Percentiles rank a stretch among this genome's conserved stretches.
These are phyloP conservation scores for Ochropleura leucogaster DNA, from an alignment of 2,888 invertebrate species.

Conservation along the genomic window DNA sequence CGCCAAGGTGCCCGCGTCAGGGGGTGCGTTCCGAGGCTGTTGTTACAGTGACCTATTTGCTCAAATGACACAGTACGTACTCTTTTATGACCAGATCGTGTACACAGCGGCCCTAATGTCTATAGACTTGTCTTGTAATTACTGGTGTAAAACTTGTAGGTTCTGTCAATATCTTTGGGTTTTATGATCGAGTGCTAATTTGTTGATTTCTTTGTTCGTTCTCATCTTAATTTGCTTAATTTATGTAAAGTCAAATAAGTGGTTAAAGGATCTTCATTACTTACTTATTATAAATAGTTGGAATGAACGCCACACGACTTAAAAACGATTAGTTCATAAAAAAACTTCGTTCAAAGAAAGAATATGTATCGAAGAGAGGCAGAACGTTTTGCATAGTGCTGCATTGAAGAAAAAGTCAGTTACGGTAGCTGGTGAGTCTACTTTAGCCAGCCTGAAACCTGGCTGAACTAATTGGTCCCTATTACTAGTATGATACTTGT, in stretches of 20 bases:
- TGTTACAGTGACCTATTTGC: constrained; percentile 79
- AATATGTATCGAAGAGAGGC: too few species aligned
- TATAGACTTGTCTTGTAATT: constrained; percentile 47
- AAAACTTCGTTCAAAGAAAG: too few species aligned
- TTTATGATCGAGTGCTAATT: background rate
- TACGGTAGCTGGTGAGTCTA: too few species aligned
- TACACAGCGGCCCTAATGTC: constrained; percentile 32
- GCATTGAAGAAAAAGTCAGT: too few species aligned
- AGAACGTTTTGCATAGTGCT: too few species aligned
- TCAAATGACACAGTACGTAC: constrained; percentile 57
- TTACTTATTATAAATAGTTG: background rate
- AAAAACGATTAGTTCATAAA: too few species aligned
- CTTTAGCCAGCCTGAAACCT: too few species aligned
- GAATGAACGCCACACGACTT: too few species aligned
- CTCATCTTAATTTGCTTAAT: background rate
- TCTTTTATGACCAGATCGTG: constrained; percentile 47
- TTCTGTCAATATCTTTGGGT: constrained; percentile 17
- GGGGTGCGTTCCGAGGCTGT: constrained; percentile 80
- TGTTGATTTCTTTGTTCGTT: background rate
- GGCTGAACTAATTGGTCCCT: too few species aligned
- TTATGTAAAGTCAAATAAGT: background rate
- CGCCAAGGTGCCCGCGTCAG: constrained; percentile 81
- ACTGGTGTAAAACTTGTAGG: constrained; percentile 34
- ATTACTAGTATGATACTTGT: too few species aligned
- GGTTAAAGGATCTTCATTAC: background rate